A percentile compares a stretch with the other conserved stretches of the same genome.
Evolutionary conservation across 2,797 vertebrate genomes (phyloP).

Genomic region (Enteromius afrohamiltoni): DNA sequence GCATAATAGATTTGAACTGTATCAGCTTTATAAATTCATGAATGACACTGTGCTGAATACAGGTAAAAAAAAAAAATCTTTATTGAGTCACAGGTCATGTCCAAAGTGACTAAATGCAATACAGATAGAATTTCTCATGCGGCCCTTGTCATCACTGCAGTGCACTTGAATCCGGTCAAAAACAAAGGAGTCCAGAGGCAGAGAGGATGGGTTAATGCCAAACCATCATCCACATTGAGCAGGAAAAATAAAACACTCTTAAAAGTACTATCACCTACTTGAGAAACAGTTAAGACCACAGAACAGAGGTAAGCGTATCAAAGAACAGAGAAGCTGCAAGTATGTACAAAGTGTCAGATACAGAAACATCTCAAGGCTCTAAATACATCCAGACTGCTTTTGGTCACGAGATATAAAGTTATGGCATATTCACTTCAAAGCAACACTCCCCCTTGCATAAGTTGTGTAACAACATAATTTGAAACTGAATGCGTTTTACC

Average conservation of each 20-base stretch:
- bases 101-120: slow-evolving; percentile 66
- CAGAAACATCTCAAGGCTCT: slow-evolving; percentile 40
- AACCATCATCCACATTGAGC: slow-evolving; percentile 22
- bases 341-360: slow-evolving; percentile 46
- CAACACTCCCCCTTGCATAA: background rate
- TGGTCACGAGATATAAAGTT: slow-evolving; percentile 36
- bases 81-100: slow-evolving; percentile 74
- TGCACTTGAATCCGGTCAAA: slow-evolving; percentile 48
- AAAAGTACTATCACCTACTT: slow-evolving; percentile 46
- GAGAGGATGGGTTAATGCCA: background rate
- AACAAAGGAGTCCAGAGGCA: slow-evolving; percentile 30
- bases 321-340: slow-evolving; percentile 48
- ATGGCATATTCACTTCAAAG: slow-evolving; percentile 13
- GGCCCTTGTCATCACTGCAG: slow-evolving; percentile 59
- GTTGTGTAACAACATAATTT: background rate
- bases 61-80: slow-evolving; percentile 70
- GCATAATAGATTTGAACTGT: background rate
- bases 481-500: background rate
- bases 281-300: slow-evolving; percentile 45
- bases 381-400: slow-evolving; percentile 28
- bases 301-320: slow-evolving; percentile 32
- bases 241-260: slow-evolving; percentile 40
- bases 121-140: slow-evolving; percentile 61
- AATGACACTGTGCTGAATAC: slow-evolving; percentile 33
- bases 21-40: background rate